A percentile compares a stretch with the other conserved stretches of the same genome.
These are phyloP conservation scores for Murina feae DNA, from an alignment of 2,113 vertebrate genomes.

Conservation along the genomic window DNA sequence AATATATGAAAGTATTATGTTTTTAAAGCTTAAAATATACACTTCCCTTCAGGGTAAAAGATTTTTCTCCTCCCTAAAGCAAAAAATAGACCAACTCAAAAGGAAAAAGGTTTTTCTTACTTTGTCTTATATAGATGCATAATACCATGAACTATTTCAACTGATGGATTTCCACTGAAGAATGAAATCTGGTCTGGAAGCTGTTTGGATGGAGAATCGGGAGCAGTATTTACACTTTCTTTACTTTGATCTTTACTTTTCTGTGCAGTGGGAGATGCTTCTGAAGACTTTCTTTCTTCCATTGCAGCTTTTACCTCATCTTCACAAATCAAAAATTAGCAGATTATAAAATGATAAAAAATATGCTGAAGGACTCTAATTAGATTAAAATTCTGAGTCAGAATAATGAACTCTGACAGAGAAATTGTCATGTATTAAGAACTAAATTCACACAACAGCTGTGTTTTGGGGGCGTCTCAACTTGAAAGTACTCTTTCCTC, in stretches of 20 bases:
- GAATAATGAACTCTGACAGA: neutral
- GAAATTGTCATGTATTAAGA: neutral
- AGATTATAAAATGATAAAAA: conserved; percentile 37
- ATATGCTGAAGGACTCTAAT: neutral
- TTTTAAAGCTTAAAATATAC: neutral
- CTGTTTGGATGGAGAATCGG: conserved; percentile 93
- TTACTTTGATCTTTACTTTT: conserved; percentile 72
- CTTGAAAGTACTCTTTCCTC: neutral
- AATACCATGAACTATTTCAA: conserved; percentile 97
- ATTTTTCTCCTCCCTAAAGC: neutral
- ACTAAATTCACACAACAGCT: neutral
- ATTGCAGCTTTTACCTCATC: conserved; percentile 65
- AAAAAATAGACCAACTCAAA: conserved; percentile 20
- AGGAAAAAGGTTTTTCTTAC: conserved; percentile 81
- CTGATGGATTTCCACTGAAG: conserved; percentile 97
- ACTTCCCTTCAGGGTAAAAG: neutral
- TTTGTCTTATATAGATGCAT: conserved; percentile 99
- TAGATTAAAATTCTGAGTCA: conserved; percentile 6
- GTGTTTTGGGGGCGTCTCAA: neutral
- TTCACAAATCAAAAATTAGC: conserved; percentile 69
- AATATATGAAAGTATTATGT: neutral
- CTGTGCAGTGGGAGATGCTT: conserved; percentile 67
- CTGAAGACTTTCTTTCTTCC: conserved; percentile 75
- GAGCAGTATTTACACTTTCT: conserved; percentile 73
- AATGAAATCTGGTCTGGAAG: conserved; percentile 98